A percentile compares a stretch with the other conserved stretches of the same genome.
phyloP scores from a whole-genome alignment of 2,888 invertebrate species.

The Slavum lentiscoides region DNA sequence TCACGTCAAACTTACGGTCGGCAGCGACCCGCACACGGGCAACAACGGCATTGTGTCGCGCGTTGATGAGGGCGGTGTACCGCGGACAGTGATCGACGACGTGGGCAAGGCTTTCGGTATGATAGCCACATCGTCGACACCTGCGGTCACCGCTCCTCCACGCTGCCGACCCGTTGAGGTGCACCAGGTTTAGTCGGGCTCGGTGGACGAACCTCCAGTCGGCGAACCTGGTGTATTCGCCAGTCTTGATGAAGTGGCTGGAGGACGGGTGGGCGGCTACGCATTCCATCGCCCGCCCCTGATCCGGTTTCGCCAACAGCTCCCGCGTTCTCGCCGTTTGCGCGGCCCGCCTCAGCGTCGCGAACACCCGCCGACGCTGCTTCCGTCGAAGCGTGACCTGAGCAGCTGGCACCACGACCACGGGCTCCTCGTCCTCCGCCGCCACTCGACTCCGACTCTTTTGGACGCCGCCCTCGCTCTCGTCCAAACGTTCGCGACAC shows the following conservation, averaged over 20 bases:
- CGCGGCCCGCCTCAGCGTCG: neutral
- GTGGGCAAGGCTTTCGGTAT: neutral
- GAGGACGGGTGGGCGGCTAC: neutral
- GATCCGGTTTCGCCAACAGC: neutral
- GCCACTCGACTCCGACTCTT: no score
- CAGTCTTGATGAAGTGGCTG: neutral
- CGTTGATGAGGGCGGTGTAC: conserved; percentile 1
- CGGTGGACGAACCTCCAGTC: neutral
- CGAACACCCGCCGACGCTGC: neutral
- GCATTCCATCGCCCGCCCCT: neutral
- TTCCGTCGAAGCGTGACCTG: neutral
- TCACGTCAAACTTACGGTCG: neutral
- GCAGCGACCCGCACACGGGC: neutral
- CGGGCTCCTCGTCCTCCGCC: no score
- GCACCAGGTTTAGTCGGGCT: neutral
- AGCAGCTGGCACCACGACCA: no score
- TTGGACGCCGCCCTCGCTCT: neutral
- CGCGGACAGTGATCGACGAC: conserved; percentile 8
- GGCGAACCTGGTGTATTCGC: neutral
- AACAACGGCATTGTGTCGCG: neutral
- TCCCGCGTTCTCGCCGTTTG: neutral
- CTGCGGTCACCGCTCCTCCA: neutral
- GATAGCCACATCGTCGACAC: conserved; percentile 1
- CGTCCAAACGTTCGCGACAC: neutral
- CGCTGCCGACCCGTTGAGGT: neutral